These are phyloP conservation scores for Helicoverpa armigera DNA, from an alignment of 1,140 invertebrate species.

Conservation along the genomic window DNA sequence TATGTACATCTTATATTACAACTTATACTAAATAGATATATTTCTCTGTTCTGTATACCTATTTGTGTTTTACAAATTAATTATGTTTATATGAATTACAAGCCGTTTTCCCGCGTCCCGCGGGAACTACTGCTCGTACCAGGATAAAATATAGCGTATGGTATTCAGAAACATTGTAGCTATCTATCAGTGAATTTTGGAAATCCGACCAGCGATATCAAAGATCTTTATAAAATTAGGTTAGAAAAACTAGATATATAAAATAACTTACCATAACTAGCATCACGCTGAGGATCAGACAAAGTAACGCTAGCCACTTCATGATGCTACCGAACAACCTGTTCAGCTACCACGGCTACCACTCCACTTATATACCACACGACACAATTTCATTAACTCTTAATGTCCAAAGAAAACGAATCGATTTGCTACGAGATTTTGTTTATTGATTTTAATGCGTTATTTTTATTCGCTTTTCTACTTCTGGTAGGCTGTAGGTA, in stretches of 20 bases:
- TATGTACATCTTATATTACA: no score
- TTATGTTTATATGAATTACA: no score
- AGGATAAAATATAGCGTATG: no score
- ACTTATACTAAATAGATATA: no score
- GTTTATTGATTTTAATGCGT: background rate
- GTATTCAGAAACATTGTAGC: no score
- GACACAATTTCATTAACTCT: background rate
- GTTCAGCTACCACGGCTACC: background rate
- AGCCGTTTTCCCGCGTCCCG: no score
- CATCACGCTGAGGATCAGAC: constrained; percentile 34
- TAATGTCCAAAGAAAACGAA: background rate
- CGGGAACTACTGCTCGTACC: no score
- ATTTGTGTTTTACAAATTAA: no score
- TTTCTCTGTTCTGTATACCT: no score
- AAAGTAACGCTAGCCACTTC: constrained; percentile 49
- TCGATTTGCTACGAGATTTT: background rate
- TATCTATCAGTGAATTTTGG: no score
- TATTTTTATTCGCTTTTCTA: background rate
- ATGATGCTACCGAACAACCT: constrained; percentile 3
- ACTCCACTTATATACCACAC: background rate
- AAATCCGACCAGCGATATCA: no score
- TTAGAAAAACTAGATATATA: background rate
- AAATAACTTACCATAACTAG: constrained; percentile 41
- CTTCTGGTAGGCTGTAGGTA: background rate
- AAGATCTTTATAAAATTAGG: no score